Conservation (phyloP, 2,888 invertebrate species). For the Encarsia formosa region DNA sequence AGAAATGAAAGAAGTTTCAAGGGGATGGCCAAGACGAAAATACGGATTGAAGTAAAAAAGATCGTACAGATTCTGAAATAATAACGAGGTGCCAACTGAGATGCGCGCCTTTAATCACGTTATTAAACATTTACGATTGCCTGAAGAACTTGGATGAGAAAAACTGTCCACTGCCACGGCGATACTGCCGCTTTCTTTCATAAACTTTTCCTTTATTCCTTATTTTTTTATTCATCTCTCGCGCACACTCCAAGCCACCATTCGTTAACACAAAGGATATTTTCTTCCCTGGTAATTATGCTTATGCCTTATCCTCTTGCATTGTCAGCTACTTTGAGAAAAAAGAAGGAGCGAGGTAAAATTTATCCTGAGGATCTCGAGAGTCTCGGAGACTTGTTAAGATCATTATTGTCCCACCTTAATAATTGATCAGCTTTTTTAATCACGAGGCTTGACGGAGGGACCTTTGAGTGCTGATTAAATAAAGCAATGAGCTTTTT, state of each 20-base stretch:
- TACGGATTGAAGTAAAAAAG: slow-evolving; percentile 45
- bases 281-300: slow-evolving; percentile 23
- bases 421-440: slow-evolving; percentile 28
- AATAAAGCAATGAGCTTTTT: no score
- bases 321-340: slow-evolving; percentile 9
- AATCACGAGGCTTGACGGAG: slow-evolving; percentile 17
- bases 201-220: not conserved
- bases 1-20: not conserved
- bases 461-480: slow-evolving; percentile 23
- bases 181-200: slow-evolving; percentile 18
- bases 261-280: slow-evolving; percentile 23
- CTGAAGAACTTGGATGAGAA: slow-evolving; percentile 30
- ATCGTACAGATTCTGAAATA: slow-evolving; percentile 45
- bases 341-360: not conserved
- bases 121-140: slow-evolving; percentile 52
- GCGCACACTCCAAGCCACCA: slow-evolving; percentile 1
- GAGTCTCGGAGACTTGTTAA: slow-evolving; percentile 15
- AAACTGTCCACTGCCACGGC: slow-evolving; percentile 13
- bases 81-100: slow-evolving; percentile 50
- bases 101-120: slow-evolving; percentile 50
- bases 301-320: slow-evolving; percentile 21
- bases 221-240: not conserved
- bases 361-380: slow-evolving; percentile 13
- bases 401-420: slow-evolving; percentile 18
- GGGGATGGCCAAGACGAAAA: no score